phyloP scores from a whole-genome alignment of 1,140 invertebrate species.

The Babylonia areolata region DNA sequence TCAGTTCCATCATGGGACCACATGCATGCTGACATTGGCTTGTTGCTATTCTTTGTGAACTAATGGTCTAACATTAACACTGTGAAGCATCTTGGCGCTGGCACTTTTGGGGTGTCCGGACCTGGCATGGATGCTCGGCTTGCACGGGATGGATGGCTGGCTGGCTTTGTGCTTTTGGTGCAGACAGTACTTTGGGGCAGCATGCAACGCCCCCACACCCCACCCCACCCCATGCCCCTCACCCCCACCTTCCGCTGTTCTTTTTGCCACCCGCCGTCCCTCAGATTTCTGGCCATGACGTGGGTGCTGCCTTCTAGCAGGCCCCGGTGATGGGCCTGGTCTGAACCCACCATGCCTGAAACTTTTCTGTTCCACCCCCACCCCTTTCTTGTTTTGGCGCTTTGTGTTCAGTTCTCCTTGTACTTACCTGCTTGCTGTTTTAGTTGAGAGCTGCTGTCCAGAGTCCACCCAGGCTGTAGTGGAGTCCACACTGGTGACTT shows the following conservation, averaged over 20 bases:
- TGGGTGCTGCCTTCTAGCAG: background rate
- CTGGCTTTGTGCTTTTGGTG: slow-evolving; percentile 17
- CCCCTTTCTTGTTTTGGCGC: background rate
- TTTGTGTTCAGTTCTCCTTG: background rate
- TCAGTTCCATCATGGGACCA: background rate
- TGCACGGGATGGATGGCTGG: slow-evolving; percentile 11
- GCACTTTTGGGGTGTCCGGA: slow-evolving; percentile 1
- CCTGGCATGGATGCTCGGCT: slow-evolving; percentile 5
- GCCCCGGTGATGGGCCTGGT: background rate
- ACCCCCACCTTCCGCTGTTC: background rate
- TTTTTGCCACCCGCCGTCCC: background rate
- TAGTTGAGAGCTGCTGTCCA: background rate
- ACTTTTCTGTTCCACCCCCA: background rate
- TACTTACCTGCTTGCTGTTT: slow-evolving; percentile 11
- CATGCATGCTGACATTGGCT: slow-evolving; percentile 6
- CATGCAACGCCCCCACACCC: slow-evolving; percentile 1
- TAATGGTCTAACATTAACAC: background rate
- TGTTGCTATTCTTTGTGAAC: slow-evolving; percentile 1
- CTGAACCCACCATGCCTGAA: background rate
- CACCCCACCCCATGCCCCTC: too few relatives aligned
- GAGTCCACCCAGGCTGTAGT: too few relatives aligned
- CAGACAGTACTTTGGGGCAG: background rate
- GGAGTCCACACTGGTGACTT: too few relatives aligned
- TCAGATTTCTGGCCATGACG: background rate
- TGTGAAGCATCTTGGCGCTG: background rate